These are phyloP conservation scores for Antechinus flavipes DNA, from an alignment of 2,113 vertebrate species.

Conservation along the genomic window DNA sequence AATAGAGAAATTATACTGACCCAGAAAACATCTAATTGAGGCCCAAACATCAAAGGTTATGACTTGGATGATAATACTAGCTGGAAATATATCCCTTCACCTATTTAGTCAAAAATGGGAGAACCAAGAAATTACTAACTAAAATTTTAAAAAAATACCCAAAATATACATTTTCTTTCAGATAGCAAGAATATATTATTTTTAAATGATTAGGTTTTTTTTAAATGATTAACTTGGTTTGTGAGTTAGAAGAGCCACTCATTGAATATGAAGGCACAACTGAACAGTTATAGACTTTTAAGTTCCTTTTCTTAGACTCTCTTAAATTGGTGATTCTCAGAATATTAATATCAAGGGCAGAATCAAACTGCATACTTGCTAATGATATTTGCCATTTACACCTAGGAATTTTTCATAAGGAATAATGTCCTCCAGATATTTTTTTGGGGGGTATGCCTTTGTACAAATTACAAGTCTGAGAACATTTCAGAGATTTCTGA, in stretches of 20 bases:
- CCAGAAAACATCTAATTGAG: slow-evolving; percentile 5
- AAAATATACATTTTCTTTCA: not conserved
- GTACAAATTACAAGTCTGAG: not conserved
- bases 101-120: slow-evolving; percentile 45
- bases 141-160: not conserved
- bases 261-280: not conserved
- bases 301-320: not conserved
- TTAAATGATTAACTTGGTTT: not conserved
- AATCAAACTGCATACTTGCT: not conserved
- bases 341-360: not conserved
- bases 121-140: slow-evolving; percentile 31
- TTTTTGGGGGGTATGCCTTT: not conserved
- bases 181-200: not conserved
- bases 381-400: not conserved
- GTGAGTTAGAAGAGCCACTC: not conserved
- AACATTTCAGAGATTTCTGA: not conserved
- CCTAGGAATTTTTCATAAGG: not conserved
- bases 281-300: accelerated
- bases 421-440: not conserved
- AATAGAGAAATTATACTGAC: slow-evolving; percentile 38
- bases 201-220: not conserved
- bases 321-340: not conserved
- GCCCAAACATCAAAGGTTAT: slow-evolving; percentile 52
- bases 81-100: slow-evolving; percentile 54
- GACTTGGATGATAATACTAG: slow-evolving; percentile 50